Base-by-base conservation (phyloP, 2,797 vertebrate species). In the Prunella strophiata region DNA sequence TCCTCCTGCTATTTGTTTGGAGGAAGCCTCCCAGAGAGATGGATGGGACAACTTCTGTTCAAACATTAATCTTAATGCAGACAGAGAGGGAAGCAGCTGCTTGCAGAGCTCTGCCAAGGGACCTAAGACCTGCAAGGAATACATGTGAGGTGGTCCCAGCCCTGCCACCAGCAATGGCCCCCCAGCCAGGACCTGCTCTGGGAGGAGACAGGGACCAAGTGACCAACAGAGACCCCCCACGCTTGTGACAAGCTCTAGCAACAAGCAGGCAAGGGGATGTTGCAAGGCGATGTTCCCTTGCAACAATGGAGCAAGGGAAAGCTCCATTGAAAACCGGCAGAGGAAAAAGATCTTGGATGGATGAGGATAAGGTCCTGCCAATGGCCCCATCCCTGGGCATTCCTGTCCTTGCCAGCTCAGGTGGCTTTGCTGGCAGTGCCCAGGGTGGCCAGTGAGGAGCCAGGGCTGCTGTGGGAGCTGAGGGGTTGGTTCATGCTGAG, bases 301-400 rank as follows among this genome's bases (percentile, higher is more conserved):
- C 34, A 34, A 34, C 34, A 34, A 34, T 34, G 34, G 36, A 10
- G 36, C 36, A 36, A 27, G 34, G 45, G 50, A 29, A 17, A 61
- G 47, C 50, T 43, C 42, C 51, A 23, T 7, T 2, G 8, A 57
- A 34, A 51, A 10, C 25, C 9, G 3, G 52, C 29, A 23, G 61
- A 5, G 1, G 34, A 6, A 13, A 57, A 40, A 23, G 10, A 22
- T 17, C n/a, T 50, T 6, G 43, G 30, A 34, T 34, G 8, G 29
- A 9, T 0, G 26, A 19, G 50, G 45, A 19, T 5, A 3, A 38
- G 38, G 32, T 10, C 32, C 51, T 13, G 13, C 34, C 36, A 27
- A 4, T 0, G 7, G 42, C 16, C 21, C n/a, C 0, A 0, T 5
- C 15, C 20, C 59, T 13, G 55, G 9, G 12, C 1, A 1, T 1